A percentile compares a stretch with the other conserved stretches of the same genome.
phyloP scores from a whole-genome alignment of 1,140 invertebrate species.

The Tetramorium parvispinum region DNA sequence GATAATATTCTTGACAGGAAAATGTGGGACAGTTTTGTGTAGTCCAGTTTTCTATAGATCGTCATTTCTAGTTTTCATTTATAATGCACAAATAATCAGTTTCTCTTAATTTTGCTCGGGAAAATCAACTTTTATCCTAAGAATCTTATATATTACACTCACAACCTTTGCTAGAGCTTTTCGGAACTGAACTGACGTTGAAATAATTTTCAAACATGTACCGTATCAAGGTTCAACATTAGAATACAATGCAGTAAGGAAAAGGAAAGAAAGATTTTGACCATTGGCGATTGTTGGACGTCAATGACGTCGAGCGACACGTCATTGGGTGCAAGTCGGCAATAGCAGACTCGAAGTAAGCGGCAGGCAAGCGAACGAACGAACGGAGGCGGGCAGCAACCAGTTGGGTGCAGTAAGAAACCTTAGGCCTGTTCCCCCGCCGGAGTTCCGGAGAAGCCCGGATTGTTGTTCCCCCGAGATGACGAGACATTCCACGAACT shows the following conservation, averaged over 20 bases:
- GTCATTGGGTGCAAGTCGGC: neutral
- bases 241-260: neutral
- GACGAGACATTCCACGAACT: slow-evolving; percentile 79
- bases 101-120: neutral
- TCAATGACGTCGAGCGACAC: neutral
- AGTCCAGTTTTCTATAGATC: neutral
- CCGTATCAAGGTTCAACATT: neutral
- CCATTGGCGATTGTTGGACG: slow-evolving; percentile 27
- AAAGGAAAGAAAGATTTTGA: slow-evolving; percentile 29
- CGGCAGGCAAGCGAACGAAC: slow-evolving; percentile 61
- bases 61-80: neutral
- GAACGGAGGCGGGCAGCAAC: slow-evolving; percentile 57
- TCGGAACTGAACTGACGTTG: neutral
- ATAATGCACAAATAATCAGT: neutral
- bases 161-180: neutral
- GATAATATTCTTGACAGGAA: too few relatives aligned
- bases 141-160: neutral
- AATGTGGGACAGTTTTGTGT: too few relatives aligned
- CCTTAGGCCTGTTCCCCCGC: slow-evolving; percentile 49
- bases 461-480: slow-evolving; percentile 80
- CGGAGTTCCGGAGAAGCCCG: slow-evolving; percentile 78
- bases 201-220: neutral
- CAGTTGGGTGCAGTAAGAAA: slow-evolving; percentile 65
- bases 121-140: neutral
- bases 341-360: slow-evolving; percentile 17